phyloP scores from a whole-genome alignment of 2,888 invertebrate species.

The Agonopterix subpropinquella region DNA sequence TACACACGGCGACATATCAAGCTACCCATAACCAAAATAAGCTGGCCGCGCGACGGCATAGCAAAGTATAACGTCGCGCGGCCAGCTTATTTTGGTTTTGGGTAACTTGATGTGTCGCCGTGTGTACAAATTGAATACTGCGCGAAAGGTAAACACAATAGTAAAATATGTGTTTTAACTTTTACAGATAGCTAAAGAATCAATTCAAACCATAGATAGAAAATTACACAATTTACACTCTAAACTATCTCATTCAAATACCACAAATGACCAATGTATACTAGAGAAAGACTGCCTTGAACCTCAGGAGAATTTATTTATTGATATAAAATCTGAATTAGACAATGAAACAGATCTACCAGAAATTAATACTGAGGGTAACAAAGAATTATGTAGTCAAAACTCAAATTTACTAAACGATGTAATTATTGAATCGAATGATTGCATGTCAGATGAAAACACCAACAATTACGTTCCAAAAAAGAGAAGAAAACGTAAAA shows the following conservation, averaged over 20 bases:
- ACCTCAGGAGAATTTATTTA: background rate
- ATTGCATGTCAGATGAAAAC: background rate
- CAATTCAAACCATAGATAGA: slow-evolving; percentile 19
- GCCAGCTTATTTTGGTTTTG: too few species aligned
- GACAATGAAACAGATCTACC: background rate
- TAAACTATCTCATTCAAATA: background rate
- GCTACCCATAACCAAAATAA: too few species aligned
- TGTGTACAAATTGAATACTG: too few species aligned
- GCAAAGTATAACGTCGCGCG: too few species aligned
- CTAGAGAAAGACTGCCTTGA: background rate
- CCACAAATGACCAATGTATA: background rate
- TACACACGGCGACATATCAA: too few species aligned
- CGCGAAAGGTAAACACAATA: too few species aligned
- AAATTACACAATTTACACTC: slow-evolving; percentile 21
- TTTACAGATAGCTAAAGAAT: slow-evolving; percentile 17
- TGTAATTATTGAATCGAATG: background rate
- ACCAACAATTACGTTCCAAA: background rate
- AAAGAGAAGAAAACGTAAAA: background rate
- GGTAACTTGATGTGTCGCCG: too few species aligned
- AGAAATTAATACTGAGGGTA: background rate
- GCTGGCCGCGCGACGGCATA: too few species aligned
- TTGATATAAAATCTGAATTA: background rate
- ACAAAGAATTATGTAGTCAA: background rate
- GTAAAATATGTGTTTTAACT: too few species aligned
- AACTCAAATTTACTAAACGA: too few species aligned